phyloP scores from a whole-genome alignment of 2,797 vertebrate species.

The Thaleichthys pacificus region DNA sequence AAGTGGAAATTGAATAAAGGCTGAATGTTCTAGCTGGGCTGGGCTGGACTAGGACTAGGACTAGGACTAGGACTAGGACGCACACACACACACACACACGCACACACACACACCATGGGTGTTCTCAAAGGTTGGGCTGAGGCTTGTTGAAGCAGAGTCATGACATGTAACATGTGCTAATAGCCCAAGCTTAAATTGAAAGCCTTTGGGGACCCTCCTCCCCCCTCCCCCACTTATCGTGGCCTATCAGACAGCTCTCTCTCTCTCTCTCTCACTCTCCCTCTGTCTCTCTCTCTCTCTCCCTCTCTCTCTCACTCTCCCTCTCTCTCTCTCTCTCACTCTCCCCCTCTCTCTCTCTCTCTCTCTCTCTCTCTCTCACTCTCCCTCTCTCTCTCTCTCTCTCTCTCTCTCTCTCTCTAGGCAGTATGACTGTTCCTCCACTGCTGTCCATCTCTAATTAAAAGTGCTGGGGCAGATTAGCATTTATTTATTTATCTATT shows the following conservation, averaged over 20 bases:
- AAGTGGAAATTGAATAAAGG: not conserved
- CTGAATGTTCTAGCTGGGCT: not conserved
- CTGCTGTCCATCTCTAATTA: constrained; percentile 39
- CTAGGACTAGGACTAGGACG: not conserved
- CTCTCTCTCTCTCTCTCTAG: constrained; percentile 23
- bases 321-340: not conserved
- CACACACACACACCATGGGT: constrained; percentile 35
- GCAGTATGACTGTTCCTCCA: constrained; percentile 29
- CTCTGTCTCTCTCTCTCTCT: constrained; percentile 14
- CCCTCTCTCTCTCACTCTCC: not conserved
- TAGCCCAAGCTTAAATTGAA: constrained; percentile 70
- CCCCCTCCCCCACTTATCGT: constrained; percentile 29
- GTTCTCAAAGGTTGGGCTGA: constrained; percentile 45
- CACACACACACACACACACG: constrained; percentile 26
- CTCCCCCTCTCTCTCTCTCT: constrained; percentile 8
- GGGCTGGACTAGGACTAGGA: not conserved
- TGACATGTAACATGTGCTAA: constrained; percentile 79
- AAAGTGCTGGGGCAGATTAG: constrained; percentile 32
- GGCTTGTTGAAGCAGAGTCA: constrained; percentile 68
- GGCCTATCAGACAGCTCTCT: constrained; percentile 34
- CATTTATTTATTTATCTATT: constrained; percentile 22
- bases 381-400: constrained; percentile 4
- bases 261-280: not conserved
- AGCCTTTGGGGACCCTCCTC: constrained; percentile 61
- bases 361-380: not conserved